Evolutionary conservation across 2,113 vertebrate species (phyloP), one percentile per base, ranked within the genome.

Genomic region (Morone saxatilis): DNA sequence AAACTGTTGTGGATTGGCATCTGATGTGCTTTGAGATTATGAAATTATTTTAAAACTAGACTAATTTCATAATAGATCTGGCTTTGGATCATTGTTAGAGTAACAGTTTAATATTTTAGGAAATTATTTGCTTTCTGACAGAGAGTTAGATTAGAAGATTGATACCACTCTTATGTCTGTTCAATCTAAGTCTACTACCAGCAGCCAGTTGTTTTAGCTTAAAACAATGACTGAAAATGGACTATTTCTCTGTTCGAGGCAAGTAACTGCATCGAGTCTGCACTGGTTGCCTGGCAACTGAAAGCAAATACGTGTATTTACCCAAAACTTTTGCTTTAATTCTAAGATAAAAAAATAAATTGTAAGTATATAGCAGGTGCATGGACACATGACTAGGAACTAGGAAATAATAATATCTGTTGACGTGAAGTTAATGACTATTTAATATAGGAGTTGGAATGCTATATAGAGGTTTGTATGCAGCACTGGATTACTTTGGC

Each of bases 211-310:
- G 31, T 31, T 31, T 31, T 69, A 31, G 11, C 4, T 56, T 47
- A 62, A 38, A 38, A 12, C 11, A 41, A 40, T 19, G 47, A 51
- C 19, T 61, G 31, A 43, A 43, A 43, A 51, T 1, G 3, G 38
- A 76, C n/a, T n/a, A 16, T 56, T 67, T 63, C 36, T 63, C 45
- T 38, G n/a, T 47, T 79, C 1, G 9, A 1, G 50, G 19, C 40
- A 67, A 41, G 51, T 36, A 38, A 38, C 53, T 68, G 62, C 31
- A 1, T 51, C 10, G 45, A 31, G 45, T 70, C 14, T 61, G 13
- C 1, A 4, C 16, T 20, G 16, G 36, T 79, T 63, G 56, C 67
- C 57, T 71, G 59, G 36, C 12, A 80, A 79, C 68, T 19, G 20
- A 41, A 31, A 62, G 16, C 6, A 53, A 41, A 71, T 20, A 9